Percentiles rank a stretch among this genome's conserved stretches.
These are phyloP conservation scores for Ploceus nigricollis DNA, from an alignment of 2,113 vertebrate genomes.

Conservation along the genomic window DNA sequence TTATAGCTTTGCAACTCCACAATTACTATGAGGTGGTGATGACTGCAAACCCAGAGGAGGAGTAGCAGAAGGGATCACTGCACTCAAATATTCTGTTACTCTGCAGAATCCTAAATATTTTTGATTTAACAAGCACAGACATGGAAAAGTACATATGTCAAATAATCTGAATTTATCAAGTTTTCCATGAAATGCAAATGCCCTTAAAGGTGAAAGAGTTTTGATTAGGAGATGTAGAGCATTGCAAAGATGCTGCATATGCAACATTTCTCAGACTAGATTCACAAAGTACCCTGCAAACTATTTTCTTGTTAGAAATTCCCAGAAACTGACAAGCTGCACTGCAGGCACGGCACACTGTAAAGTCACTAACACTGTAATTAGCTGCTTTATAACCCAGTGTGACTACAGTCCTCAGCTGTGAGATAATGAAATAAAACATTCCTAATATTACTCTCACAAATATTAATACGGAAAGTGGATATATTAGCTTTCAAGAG, in stretches of 20 bases:
- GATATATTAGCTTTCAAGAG: conserved; percentile 18
- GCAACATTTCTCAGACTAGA: not conserved
- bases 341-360: not conserved
- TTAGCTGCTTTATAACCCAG: conserved; percentile 41
- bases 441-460: conserved; percentile 22
- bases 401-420: conserved; percentile 17
- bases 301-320: not conserved
- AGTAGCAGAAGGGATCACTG: not conserved
- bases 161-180: not conserved
- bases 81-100: not conserved
- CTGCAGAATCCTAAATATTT: not conserved
- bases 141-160: not conserved
- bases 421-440: conserved; percentile 59
- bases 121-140: not conserved
- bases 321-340: not conserved
- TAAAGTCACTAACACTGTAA: conserved; percentile 21
- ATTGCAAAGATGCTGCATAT: not conserved
- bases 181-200: conserved; percentile 1
- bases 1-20: not conserved
- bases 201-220: not conserved
- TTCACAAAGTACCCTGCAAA: not conserved
- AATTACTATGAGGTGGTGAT: not conserved
- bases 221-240: not conserved
- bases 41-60: not conserved
- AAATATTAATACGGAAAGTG: conserved; percentile 19